Conservation (phyloP, 2,113 vertebrate genomes). For the Aegithalos caudatus region DNA sequence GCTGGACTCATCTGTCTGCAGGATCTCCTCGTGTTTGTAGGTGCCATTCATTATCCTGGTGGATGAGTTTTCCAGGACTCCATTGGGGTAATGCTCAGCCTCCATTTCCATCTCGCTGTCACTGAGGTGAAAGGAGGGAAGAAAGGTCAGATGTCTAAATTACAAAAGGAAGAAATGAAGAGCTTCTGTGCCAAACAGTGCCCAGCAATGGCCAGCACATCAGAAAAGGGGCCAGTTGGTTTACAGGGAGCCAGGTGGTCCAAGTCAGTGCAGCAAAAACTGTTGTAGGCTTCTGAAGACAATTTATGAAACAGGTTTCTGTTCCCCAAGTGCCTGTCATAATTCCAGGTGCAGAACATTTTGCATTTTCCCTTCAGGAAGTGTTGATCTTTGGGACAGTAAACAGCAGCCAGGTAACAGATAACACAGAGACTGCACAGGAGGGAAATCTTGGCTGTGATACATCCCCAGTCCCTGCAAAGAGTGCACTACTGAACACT, state of each 20-base stretch:
- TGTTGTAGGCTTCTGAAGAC: not conserved
- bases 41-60: constrained; percentile 94
- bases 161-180: not conserved
- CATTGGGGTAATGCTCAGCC: constrained; percentile 93
- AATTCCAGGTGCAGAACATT: not conserved
- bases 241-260: not conserved
- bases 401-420: not conserved
- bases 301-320: not conserved
- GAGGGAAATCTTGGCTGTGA: not conserved
- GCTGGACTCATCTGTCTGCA: constrained; percentile 92
- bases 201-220: not conserved
- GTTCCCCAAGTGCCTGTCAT: not conserved
- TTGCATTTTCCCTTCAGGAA: not conserved
- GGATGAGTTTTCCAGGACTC: constrained; percentile 86
- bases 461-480: not conserved
- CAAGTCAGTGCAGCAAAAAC: not conserved
- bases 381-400: not conserved
- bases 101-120: constrained; percentile 99
- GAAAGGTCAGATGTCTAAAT: not conserved
- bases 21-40: constrained; percentile 93
- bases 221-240: not conserved
- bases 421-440: not conserved
- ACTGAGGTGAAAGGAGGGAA: constrained; percentile 58
- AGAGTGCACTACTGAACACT: not conserved
- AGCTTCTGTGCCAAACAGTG: not conserved